Percentiles rank a stretch among this genome's conserved stretches.
Evolutionary conservation across 2,888 invertebrate species (phyloP).

Genomic region (Euphydryas editha): DNA sequence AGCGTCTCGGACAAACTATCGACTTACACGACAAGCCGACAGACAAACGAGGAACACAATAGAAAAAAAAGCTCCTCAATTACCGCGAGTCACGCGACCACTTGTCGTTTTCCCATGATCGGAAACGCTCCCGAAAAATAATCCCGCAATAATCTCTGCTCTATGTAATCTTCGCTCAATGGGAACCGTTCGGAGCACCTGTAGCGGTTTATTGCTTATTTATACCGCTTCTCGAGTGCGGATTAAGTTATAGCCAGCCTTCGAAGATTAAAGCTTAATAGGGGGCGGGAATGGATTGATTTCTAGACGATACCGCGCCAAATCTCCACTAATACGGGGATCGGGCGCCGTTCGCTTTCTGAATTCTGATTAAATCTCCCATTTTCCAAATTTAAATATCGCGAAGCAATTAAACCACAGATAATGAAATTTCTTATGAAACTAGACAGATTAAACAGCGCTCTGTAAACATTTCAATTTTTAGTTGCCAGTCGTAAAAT

Average conservation of each 20-base stretch:
- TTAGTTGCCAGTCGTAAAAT: slow-evolving; percentile 24
- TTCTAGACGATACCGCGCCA: slow-evolving; percentile 70
- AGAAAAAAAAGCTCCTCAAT: slow-evolving; percentile 68
- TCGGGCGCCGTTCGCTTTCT: slow-evolving; percentile 50
- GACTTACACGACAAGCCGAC: slow-evolving; percentile 59
- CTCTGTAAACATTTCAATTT: slow-evolving; percentile 16
- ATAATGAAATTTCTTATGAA: slow-evolving; percentile 5
- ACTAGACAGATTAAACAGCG: slow-evolving; percentile 15
- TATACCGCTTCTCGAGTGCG: slow-evolving; percentile 77
- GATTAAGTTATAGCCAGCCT: slow-evolving; percentile 82
- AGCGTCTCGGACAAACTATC: slow-evolving; percentile 49
- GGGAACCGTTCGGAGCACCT: slow-evolving; percentile 72
- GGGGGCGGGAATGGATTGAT: slow-evolving; percentile 78
- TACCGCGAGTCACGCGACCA: slow-evolving; percentile 76
- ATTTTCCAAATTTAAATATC: slow-evolving; percentile 24
- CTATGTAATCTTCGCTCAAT: slow-evolving; percentile 60
- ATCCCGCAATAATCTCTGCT: slow-evolving; percentile 59
- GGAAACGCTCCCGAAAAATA: slow-evolving; percentile 46
- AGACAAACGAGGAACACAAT: slow-evolving; percentile 64
- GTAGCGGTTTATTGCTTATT: slow-evolving; percentile 81
- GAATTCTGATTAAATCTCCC: slow-evolving; percentile 53
- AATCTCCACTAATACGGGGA: slow-evolving; percentile 67
- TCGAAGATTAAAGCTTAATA: slow-evolving; percentile 81
- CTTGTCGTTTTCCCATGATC: slow-evolving; percentile 73
- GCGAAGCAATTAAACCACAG: not conserved